Evolutionary conservation across 2,797 vertebrate species (phyloP).

Genomic region (Peromyscus aztecus): DNA sequence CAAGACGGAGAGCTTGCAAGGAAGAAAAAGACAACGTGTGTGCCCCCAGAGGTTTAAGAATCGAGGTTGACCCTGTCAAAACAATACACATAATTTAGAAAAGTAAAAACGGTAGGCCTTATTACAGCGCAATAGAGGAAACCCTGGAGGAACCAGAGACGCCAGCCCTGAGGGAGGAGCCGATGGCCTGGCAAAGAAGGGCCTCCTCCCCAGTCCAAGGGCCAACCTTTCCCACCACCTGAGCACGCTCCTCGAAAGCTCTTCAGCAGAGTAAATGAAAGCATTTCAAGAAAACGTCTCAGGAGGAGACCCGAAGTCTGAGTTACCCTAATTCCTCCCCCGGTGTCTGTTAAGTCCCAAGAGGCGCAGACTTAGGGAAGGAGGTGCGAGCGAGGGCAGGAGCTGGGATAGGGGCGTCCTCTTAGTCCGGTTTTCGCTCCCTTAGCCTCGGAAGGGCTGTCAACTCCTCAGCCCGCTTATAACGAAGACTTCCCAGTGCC

Average conservation of each 20-base stretch:
- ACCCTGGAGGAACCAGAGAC: neutral
- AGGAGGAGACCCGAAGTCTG: neutral
- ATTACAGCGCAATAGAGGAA: neutral
- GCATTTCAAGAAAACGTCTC: neutral
- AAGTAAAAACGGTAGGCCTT: slow-evolving; percentile 36
- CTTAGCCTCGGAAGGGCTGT: accelerated
- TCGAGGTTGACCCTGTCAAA: neutral
- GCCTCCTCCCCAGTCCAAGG: neutral
- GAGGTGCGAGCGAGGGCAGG: neutral
- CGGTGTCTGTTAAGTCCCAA: neutral
- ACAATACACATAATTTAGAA: slow-evolving; percentile 22
- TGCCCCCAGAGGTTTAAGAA: neutral
- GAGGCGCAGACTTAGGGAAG: neutral
- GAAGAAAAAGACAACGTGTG: neutral
- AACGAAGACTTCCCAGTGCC: slow-evolving; percentile 57
- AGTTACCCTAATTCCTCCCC: neutral
- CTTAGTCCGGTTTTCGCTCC: neutral
- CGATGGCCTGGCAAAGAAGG: neutral
- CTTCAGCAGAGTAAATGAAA: neutral
- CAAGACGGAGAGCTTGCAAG: neutral
- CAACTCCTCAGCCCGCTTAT: neutral
- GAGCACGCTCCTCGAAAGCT: accelerated
- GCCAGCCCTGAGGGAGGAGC: neutral
- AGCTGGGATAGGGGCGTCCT: neutral
- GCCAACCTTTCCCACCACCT: neutral